Evolutionary conservation across 2,113 vertebrate species (phyloP).

Genomic region (Gulo gulo): DNA sequence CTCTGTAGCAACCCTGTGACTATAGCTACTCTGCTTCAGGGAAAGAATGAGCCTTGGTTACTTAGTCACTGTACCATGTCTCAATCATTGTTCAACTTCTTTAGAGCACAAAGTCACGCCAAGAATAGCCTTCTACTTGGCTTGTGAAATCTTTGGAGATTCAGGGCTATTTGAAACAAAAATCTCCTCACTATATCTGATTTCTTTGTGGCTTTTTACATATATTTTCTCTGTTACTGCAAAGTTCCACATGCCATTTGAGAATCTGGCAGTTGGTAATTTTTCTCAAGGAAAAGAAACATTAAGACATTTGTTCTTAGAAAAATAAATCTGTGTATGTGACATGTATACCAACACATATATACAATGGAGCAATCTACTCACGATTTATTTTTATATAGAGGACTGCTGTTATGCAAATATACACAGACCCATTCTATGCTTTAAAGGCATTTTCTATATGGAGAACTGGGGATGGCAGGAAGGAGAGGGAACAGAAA

Average conservation of each 20-base stretch:
- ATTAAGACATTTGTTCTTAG: slow-evolving; percentile 65
- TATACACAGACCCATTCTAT: slow-evolving; percentile 50
- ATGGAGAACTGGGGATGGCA: neutral
- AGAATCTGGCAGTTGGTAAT: slow-evolving; percentile 46
- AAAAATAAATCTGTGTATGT: slow-evolving; percentile 69
- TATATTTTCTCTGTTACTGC: slow-evolving; percentile 67
- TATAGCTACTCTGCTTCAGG: neutral
- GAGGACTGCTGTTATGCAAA: slow-evolving; percentile 66
- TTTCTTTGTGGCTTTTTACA: slow-evolving; percentile 57
- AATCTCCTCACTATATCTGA: slow-evolving; percentile 58
- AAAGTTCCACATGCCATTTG: slow-evolving; percentile 57
- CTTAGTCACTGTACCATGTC: slow-evolving; percentile 25
- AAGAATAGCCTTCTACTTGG: slow-evolving; percentile 46
- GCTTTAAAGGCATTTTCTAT: slow-evolving; percentile 57
- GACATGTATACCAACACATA: slow-evolving; percentile 66
- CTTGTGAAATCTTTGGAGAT: slow-evolving; percentile 51
- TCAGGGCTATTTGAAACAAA: slow-evolving; percentile 57
- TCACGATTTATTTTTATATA: slow-evolving; percentile 71
- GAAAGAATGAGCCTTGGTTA: neutral
- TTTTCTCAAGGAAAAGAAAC: slow-evolving; percentile 74
- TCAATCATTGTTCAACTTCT: neutral
- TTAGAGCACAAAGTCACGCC: slow-evolving; percentile 27
- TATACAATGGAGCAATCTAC: slow-evolving; percentile 69
- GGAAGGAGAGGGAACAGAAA: neutral
- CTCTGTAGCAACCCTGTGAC: neutral